phyloP scores from a whole-genome alignment of 2,888 invertebrate genomes.

The Buathra laborator region DNA sequence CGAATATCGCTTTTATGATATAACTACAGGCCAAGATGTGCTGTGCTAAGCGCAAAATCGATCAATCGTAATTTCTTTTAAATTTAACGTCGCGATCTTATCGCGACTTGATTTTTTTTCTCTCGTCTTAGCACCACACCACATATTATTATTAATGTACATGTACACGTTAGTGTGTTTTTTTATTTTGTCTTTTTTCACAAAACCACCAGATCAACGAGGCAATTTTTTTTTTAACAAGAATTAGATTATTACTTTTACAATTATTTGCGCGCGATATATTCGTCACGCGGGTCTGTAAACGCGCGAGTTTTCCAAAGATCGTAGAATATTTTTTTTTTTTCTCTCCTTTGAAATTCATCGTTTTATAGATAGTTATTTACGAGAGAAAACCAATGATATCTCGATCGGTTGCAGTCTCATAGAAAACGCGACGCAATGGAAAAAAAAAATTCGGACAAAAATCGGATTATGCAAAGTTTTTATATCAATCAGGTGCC shows the following conservation, averaged over 20 bases:
- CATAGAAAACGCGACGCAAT: conserved; percentile 9
- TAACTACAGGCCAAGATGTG: conserved; percentile 81
- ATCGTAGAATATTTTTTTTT: conserved; percentile 2
- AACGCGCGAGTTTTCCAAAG: neutral
- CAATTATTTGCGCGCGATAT: conserved; percentile 46
- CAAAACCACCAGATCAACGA: conserved; percentile 55
- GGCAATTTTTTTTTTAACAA: conserved; percentile 58
- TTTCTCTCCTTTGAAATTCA: conserved; percentile 8
- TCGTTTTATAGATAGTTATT: conserved; percentile 4
- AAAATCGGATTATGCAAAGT: conserved; percentile 19
- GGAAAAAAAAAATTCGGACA: neutral
- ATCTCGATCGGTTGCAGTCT: conserved; percentile 21
- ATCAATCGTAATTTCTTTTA: conserved; percentile 53
- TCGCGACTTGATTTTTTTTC: conserved; percentile 10
- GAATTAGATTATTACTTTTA: conserved; percentile 55
- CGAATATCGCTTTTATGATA: conserved; percentile 75
- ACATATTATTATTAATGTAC: conserved; percentile 64
- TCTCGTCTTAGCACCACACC: conserved; percentile 66
- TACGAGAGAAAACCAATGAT: conserved; percentile 11
- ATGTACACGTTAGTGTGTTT: conserved; percentile 57
- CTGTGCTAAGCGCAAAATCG: conserved; percentile 76
- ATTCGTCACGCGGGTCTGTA: neutral
- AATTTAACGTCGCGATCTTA: conserved; percentile 49
- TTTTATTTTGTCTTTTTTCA: conserved; percentile 21
- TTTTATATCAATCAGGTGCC: neutral